Evolutionary conservation across 1,140 invertebrate genomes (phyloP).

Genomic region (Carposina sasakii): DNA sequence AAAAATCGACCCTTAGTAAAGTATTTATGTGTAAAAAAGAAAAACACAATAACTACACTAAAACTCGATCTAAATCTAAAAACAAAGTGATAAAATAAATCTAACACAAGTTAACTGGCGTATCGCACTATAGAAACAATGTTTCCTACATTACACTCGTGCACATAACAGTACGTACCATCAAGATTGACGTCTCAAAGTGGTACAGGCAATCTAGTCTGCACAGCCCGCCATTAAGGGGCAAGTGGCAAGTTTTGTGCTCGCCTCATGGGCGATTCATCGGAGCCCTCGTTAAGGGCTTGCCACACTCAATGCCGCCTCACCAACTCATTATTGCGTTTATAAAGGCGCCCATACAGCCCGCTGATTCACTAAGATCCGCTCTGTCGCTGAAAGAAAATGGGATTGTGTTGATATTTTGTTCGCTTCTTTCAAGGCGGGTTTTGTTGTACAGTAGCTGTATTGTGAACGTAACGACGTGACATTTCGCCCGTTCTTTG

Average conservation of each 20-base stretch:
- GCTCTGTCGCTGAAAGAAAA: conserved; percentile 59
- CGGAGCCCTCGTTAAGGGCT: conserved; percentile 56
- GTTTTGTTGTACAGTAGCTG: conserved; percentile 15
- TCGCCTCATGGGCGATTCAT: conserved; percentile 65
- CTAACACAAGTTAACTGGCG: no score
- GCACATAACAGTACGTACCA: no score
- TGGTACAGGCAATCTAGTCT: no score
- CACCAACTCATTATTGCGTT: conserved; percentile 69
- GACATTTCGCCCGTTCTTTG: conserved; percentile 20
- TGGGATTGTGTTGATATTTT: conserved; percentile 67
- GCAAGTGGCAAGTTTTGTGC: conserved; percentile 65
- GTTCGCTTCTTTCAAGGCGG: conserved; percentile 34
- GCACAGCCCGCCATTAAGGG: conserved; percentile 39
- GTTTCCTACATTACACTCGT: no score
- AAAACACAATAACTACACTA: no score
- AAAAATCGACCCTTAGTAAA: no score
- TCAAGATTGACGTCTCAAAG: no score
- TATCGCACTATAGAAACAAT: no score
- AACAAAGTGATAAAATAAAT: no score
- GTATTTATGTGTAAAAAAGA: no score
- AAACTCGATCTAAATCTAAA: no score
- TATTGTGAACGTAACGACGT: conserved; percentile 27
- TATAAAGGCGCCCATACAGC: conserved; percentile 67
- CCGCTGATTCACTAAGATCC: conserved; percentile 63
- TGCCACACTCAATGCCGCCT: conserved; percentile 65